Evolutionary conservation across 2,888 invertebrate species (phyloP).

Genomic region (Minunthozetes semirufus): DNA sequence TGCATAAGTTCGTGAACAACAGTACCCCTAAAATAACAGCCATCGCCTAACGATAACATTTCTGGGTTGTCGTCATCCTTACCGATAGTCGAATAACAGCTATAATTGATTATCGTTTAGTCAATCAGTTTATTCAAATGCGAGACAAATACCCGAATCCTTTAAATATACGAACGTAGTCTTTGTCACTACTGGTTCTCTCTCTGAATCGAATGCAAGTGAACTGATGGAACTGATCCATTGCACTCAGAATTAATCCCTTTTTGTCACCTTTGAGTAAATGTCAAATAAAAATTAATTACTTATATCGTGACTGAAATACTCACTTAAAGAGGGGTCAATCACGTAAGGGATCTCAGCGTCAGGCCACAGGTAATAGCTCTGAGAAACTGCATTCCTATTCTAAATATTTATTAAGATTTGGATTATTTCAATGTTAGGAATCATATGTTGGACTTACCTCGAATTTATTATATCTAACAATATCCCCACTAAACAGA

Average conservation of each 20-base stretch:
- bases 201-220: slow-evolving; percentile 30
- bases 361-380: slow-evolving; percentile 29
- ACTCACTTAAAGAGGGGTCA: slow-evolving; percentile 11
- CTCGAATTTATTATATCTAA: neutral
- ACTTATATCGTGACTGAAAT: neutral
- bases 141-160: slow-evolving; percentile 28
- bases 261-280: neutral
- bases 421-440: no score
- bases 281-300: neutral
- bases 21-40: slow-evolving; percentile 33
- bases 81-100: slow-evolving; percentile 32
- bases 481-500: slow-evolving; percentile 14
- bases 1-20: slow-evolving; percentile 35
- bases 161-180: slow-evolving; percentile 34
- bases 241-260: slow-evolving; percentile 7
- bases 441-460: no score
- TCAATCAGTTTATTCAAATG: neutral
- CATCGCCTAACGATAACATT: slow-evolving; percentile 31
- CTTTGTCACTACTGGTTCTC: slow-evolving; percentile 3
- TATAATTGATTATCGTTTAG: neutral
- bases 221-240: slow-evolving; percentile 24
- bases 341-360: slow-evolving; percentile 30
- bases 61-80: slow-evolving; percentile 30
- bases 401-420: neutral
- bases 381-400: slow-evolving; percentile 27